These are phyloP conservation scores for Drosophila rhopaloa DNA, from an alignment of 1,140 invertebrate species.

Conservation along the genomic window DNA sequence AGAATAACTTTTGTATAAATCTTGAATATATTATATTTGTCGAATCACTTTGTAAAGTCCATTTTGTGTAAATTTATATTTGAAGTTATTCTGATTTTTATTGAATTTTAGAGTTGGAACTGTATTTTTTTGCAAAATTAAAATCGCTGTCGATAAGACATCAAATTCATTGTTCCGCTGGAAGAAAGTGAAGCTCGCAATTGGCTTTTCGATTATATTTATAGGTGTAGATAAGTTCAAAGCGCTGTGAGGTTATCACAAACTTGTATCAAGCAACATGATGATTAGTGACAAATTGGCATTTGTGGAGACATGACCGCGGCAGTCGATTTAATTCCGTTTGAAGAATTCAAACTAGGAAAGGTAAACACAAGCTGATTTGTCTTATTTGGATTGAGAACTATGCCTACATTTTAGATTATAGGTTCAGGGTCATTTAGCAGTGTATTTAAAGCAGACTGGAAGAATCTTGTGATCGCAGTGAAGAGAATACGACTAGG, in stretches of 20 bases:
- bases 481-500: constrained; percentile 93
- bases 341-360: not conserved
- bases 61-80: not conserved
- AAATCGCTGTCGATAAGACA: not conserved
- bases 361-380: not conserved
- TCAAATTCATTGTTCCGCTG: too few relatives aligned
- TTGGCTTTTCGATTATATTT: too few relatives aligned
- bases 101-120: too few relatives aligned
- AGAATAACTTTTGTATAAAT: constrained; percentile 19
- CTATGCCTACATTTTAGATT: constrained; percentile 85
- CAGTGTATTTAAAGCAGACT: constrained; percentile 92
- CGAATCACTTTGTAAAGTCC: not conserved
- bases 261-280: too few relatives aligned
- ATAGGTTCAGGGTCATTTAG: constrained; percentile 97
- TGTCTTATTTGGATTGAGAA: not conserved
- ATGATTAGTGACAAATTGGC: constrained; percentile 5
- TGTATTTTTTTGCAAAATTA: too few relatives aligned
- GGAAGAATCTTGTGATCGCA: constrained; percentile 86
- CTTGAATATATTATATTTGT: constrained; percentile 1
- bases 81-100: not conserved
- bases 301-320: not conserved
- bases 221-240: not conserved
- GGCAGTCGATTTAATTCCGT: constrained; percentile 4
- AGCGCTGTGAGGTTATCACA: not conserved
- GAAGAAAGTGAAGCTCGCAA: too few relatives aligned